Conservation (phyloP, 1,140 invertebrate genomes). For the roundworm (Caenorhabditis elegans) region DNA sequence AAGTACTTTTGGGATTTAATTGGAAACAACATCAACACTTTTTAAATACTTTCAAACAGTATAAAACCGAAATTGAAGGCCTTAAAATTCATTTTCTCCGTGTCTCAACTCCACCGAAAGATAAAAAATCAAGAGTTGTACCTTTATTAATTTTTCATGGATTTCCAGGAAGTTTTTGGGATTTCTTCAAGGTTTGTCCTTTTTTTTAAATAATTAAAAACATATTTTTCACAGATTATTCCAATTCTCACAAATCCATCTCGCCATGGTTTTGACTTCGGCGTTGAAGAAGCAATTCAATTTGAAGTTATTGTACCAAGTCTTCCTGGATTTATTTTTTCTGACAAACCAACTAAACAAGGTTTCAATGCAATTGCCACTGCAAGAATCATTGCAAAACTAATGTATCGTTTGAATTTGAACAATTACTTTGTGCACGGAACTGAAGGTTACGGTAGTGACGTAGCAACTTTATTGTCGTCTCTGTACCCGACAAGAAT, state of each 20-base stretch:
- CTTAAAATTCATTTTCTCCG: constrained; percentile 50
- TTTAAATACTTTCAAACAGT: constrained; percentile 53
- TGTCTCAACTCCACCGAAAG: constrained; percentile 41
- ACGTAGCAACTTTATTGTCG: constrained; percentile 46
- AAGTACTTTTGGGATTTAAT: constrained; percentile 46
- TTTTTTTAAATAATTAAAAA: not conserved
- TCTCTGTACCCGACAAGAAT: constrained; percentile 32
- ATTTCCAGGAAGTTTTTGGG: constrained; percentile 52
- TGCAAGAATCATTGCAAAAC: constrained; percentile 49
- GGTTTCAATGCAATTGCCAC: constrained; percentile 48
- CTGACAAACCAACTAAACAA: constrained; percentile 47
- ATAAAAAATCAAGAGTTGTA: constrained; percentile 35
- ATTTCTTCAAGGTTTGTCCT: constrained; percentile 51
- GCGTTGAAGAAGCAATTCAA: constrained; percentile 41
- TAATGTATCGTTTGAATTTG: constrained; percentile 48
- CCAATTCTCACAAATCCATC: constrained; percentile 51
- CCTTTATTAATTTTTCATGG: constrained; percentile 51
- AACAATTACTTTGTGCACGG: constrained; percentile 45
- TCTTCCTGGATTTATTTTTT: constrained; percentile 51
- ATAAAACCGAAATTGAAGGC: constrained; percentile 55
- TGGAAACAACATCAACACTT: constrained; percentile 55
- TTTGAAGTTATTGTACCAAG: constrained; percentile 56
- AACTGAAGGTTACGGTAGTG: constrained; percentile 38
- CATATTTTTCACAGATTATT: constrained; percentile 36
- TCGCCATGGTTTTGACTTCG: constrained; percentile 55